A percentile compares a stretch with the other conserved stretches of the same genome.
Conservation (phyloP, 1,140 invertebrate genomes). For the Formica selysi region DNA sequence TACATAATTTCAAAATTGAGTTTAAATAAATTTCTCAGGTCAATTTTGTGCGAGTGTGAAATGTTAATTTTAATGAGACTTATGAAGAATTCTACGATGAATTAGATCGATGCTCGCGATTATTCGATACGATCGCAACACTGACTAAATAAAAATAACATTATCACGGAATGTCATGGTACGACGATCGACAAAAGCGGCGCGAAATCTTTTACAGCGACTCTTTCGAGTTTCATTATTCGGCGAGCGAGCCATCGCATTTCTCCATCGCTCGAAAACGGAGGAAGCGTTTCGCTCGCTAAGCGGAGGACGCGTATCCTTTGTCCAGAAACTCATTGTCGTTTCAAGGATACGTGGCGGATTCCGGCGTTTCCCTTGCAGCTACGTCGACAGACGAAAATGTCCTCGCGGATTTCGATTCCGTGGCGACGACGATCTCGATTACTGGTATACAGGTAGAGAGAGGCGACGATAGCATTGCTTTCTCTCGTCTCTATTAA, state of each 20-base stretch:
- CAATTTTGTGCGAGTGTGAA: background rate
- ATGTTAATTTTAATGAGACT: background rate
- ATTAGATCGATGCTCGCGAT: no score
- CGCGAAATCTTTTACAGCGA: slow-evolving; percentile 43
- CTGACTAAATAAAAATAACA: slow-evolving; percentile 26
- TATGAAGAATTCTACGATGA: background rate
- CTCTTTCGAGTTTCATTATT: slow-evolving; percentile 30
- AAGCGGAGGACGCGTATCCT: slow-evolving; percentile 23
- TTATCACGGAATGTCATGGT: background rate
- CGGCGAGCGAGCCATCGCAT: background rate
- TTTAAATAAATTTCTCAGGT: no score
- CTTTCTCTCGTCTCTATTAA: no score
- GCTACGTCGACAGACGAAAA: slow-evolving; percentile 32
- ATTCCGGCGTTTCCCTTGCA: slow-evolving; percentile 8
- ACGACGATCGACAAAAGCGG: background rate
- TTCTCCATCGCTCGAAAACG: slow-evolving; percentile 24
- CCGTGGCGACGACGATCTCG: slow-evolving; percentile 61
- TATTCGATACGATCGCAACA: no score
- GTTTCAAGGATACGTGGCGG: slow-evolving; percentile 36
- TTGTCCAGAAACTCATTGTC: slow-evolving; percentile 56
- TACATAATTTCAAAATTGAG: background rate
- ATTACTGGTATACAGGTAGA: slow-evolving; percentile 32
- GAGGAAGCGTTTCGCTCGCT: background rate
- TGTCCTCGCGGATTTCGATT: slow-evolving; percentile 68
- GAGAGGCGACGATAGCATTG: background rate